phyloP scores from a whole-genome alignment of 2,797 vertebrate genomes.

The Labroides dimidiatus region DNA sequence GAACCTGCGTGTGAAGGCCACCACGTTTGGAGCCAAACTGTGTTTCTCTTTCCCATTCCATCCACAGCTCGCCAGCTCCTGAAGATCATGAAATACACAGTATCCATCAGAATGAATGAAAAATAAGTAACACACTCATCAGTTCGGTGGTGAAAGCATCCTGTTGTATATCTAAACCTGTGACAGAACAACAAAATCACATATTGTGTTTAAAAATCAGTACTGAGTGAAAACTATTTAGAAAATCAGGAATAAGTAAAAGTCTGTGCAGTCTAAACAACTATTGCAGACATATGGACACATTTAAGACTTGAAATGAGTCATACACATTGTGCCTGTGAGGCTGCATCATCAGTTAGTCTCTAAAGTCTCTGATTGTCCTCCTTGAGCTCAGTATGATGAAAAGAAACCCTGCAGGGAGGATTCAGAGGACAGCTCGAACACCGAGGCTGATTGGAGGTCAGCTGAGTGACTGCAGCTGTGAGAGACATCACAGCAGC shows the following conservation, averaged over 20 bases:
- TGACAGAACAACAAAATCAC: no score
- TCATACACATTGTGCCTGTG: not conserved
- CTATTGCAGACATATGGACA: not conserved
- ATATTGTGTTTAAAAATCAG: not conserved
- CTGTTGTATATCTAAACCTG: not conserved
- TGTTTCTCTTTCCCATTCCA: slow-evolving; percentile 98
- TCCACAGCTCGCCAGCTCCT: slow-evolving; percentile 95
- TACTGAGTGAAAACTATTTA: not conserved
- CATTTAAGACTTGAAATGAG: not conserved
- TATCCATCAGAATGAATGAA: not conserved
- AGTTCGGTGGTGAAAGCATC: not conserved
- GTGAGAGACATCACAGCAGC: slow-evolving; percentile 22
- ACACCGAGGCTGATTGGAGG: not conserved
- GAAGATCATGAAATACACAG: slow-evolving; percentile 21
- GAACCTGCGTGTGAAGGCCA: slow-evolving; percentile 97
- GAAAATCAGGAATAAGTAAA: not conserved
- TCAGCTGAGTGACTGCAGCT: slow-evolving; percentile 36
- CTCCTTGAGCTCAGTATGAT: not conserved
- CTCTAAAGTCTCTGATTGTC: slow-evolving; percentile 7
- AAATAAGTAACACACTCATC: not conserved
- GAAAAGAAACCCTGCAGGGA: slow-evolving; percentile 9
- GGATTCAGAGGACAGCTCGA: slow-evolving; percentile 10
- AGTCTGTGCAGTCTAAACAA: not conserved
- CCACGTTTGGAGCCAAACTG: slow-evolving; percentile 93
- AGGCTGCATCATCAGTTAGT: not conserved